Evolutionary conservation across 2,113 vertebrate species (phyloP).

Genomic region (Microcebus tavaratra): DNA sequence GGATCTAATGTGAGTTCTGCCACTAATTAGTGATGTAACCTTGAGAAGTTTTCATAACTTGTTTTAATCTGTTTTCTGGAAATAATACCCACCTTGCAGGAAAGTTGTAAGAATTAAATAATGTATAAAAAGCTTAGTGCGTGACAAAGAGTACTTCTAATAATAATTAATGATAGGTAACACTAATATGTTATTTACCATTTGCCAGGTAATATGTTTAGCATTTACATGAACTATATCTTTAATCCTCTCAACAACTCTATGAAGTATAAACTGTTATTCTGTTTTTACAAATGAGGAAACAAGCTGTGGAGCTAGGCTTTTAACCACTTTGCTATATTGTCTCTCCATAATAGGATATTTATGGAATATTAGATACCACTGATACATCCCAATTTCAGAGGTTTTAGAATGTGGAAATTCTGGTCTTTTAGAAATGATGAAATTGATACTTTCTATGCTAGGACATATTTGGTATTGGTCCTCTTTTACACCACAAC

Average conservation of each 20-base stretch:
- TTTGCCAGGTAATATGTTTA: not conserved
- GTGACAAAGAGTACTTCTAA: not conserved
- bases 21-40: not conserved
- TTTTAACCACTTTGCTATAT: not conserved
- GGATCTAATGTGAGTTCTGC: not conserved
- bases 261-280: not conserved
- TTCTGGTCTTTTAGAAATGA: not conserved
- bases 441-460: not conserved
- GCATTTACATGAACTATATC: not conserved
- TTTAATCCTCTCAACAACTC: not conserved
- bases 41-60: not conserved
- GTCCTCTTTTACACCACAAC: not conserved
- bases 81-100: not conserved
- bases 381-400: not conserved
- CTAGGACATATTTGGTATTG: not conserved
- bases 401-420: not conserved
- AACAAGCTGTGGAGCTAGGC: not conserved
- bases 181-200: not conserved
- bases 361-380: not conserved
- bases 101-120: not conserved
- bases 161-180: not conserved
- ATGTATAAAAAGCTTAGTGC: not conserved
- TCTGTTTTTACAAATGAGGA: slow-evolving; percentile 6
- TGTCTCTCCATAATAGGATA: not conserved
- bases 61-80: not conserved